phyloP scores from a whole-genome alignment of 2,888 invertebrate species.

The Scaptomyza caliginosa region DNA sequence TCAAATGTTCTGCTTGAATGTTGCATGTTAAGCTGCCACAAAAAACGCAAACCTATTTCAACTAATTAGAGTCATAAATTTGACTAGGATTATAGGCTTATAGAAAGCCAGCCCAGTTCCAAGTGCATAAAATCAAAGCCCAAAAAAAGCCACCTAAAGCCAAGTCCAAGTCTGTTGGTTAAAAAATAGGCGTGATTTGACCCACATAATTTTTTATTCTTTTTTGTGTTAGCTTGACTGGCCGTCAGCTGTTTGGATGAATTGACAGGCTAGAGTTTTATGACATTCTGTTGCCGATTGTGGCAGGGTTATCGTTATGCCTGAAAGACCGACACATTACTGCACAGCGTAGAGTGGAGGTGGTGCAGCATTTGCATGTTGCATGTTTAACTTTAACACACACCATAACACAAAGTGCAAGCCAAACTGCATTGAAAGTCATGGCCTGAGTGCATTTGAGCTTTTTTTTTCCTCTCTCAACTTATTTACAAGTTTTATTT shows the following conservation, averaged over 20 bases:
- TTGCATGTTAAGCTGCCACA: conserved; percentile 59
- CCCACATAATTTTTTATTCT: conserved; percentile 51
- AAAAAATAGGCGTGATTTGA: conserved; percentile 53
- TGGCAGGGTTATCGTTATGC: conserved; percentile 55
- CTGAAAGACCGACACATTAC: conserved; percentile 53
- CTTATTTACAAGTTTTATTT: conserved; percentile 30
- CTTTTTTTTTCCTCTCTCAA: conserved; percentile 12
- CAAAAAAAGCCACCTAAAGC: conserved; percentile 32
- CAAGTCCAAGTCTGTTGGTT: conserved; percentile 16
- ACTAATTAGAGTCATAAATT: conserved; percentile 71
- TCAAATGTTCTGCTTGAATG: conserved; percentile 41
- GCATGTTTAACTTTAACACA: conserved; percentile 28
- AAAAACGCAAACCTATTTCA: conserved; percentile 44
- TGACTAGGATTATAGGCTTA: conserved; percentile 9
- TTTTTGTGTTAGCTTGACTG: background rate
- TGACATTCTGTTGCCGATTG: conserved; percentile 35
- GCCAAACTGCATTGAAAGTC: conserved; percentile 59
- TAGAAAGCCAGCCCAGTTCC: conserved; percentile 2
- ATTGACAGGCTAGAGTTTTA: conserved; percentile 64
- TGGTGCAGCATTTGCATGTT: conserved; percentile 59
- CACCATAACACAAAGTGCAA: conserved; percentile 44
- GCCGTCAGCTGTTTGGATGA: conserved; percentile 39
- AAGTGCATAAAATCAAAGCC: conserved; percentile 51
- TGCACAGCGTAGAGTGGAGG: conserved; percentile 2
- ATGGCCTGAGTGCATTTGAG: conserved; percentile 52